Percentiles rank a stretch among this genome's conserved stretches.
Evolutionary conservation across 1,140 invertebrate species (phyloP).

Genomic region (Drosophila nannoptera): DNA sequence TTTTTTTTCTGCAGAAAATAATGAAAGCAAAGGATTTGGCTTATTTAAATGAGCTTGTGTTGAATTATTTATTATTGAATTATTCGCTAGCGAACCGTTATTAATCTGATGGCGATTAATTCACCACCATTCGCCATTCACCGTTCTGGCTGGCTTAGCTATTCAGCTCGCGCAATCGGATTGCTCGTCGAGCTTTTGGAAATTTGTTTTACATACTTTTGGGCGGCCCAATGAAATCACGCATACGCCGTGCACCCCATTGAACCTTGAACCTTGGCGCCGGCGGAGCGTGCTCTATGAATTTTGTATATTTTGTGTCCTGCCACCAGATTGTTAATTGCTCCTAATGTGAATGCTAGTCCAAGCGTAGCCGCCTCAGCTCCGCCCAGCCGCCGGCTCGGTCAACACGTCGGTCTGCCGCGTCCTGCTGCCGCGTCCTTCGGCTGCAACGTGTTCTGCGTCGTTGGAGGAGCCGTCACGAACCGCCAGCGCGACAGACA

Average conservation of each 20-base stretch:
- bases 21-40: too few relatives aligned
- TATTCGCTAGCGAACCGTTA: too few relatives aligned
- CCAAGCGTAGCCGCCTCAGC: slow-evolving; percentile 16
- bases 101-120: too few relatives aligned
- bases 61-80: too few relatives aligned
- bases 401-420: too few relatives aligned
- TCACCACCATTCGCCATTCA: background rate
- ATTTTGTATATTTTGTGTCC: slow-evolving; percentile 44
- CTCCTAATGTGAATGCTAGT: slow-evolving; percentile 41
- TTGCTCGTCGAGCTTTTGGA: background rate
- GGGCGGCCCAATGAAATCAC: slow-evolving; percentile 28
- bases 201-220: slow-evolving; percentile 33
- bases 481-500: slow-evolving; percentile 25
- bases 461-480: background rate
- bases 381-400: background rate
- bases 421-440: too few relatives aligned
- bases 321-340: slow-evolving; percentile 58
- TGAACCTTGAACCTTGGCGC: slow-evolving; percentile 57
- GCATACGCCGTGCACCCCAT: slow-evolving; percentile 30
- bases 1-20: too few relatives aligned
- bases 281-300: slow-evolving; percentile 12
- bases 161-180: background rate
- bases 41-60: too few relatives aligned
- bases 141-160: background rate
- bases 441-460: background rate